Percentiles rank a stretch among this genome's conserved stretches.
Evolutionary conservation across 53 echinoderm and acorn worm species (phyloP).

Genomic region (Echinometra lucunter): DNA sequence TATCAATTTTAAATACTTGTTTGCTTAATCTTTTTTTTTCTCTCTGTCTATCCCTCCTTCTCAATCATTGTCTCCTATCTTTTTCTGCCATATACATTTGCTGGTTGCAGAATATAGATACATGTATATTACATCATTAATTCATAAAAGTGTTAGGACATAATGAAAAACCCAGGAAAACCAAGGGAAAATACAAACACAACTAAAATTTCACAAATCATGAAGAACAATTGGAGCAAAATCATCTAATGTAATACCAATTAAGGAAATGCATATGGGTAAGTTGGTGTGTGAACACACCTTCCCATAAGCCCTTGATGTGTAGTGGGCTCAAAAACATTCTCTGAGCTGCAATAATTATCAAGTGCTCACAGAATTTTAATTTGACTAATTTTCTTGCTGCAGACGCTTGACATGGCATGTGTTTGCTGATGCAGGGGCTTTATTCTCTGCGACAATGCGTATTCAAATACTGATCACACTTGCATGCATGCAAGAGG

Average conservation of each 20-base stretch:
- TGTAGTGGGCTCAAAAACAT: background rate
- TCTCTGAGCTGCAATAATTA: background rate
- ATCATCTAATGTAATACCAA: background rate
- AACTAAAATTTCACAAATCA: background rate
- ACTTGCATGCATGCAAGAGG: background rate
- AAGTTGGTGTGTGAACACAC: background rate
- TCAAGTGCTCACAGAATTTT: slow-evolving; percentile 30
- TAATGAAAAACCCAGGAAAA: background rate
- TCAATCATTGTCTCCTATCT: background rate
- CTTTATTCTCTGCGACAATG: background rate
- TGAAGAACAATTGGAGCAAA: background rate
- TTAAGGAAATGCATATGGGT: background rate
- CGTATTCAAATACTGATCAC: slow-evolving; percentile 22
- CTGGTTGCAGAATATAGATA: background rate
- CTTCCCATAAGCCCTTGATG: background rate
- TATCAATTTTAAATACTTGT: background rate
- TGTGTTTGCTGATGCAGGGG: background rate
- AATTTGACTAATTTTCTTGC: slow-evolving; percentile 15
- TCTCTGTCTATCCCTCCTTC: background rate
- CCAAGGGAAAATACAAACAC: background rate
- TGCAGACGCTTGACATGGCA: background rate
- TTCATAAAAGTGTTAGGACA: background rate
- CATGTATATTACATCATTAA: background rate
- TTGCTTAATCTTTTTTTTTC: background rate
- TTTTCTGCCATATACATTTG: background rate